These are phyloP conservation scores for Aurelia aurita DNA, from an alignment of 30 jellyfish, hydroid and myxozoan species.

Conservation along the genomic window DNA sequence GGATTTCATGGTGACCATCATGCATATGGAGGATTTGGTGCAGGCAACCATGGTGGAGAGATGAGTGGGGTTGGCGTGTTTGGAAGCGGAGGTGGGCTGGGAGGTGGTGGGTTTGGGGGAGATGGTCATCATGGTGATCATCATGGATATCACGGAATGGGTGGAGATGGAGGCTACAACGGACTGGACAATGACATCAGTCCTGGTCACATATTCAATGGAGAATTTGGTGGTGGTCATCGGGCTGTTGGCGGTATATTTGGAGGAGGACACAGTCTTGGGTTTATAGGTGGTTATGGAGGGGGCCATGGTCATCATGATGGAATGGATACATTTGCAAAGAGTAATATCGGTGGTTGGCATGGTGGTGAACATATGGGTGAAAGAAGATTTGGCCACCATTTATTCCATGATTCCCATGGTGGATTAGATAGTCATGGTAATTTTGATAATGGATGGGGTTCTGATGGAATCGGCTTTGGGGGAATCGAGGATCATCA, in stretches of 20 bases:
- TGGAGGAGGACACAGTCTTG: constrained; percentile 73
- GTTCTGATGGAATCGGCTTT: constrained; percentile 64
- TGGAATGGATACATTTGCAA: constrained; percentile 25
- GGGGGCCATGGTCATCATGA: constrained; percentile 63
- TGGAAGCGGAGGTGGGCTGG: constrained; percentile 31
- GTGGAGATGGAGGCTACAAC: constrained; percentile 52
- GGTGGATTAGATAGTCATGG: constrained; percentile 65
- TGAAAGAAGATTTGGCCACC: constrained; percentile 59
- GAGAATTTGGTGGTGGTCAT: constrained; percentile 77
- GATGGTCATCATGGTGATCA: constrained; percentile 19
- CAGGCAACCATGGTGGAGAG: too few relatives aligned
- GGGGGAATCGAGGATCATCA: constrained; percentile 27
- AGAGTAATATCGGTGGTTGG: constrained; percentile 59
- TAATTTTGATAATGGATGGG: constrained; percentile 75
- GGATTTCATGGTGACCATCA: constrained; percentile 35
- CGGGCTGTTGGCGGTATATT: constrained; percentile 69
- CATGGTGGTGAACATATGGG: constrained; percentile 48
- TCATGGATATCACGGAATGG: constrained; percentile 31
- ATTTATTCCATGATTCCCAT: constrained; percentile 45
- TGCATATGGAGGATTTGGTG: constrained; percentile 9
- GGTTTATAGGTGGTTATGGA: constrained; percentile 49
- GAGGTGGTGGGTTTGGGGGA: constrained; percentile 17
- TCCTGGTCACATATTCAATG: constrained; percentile 4
- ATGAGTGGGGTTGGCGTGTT: constrained; percentile 5
- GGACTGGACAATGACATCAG: constrained; percentile 49